Conservation (phyloP, 2,113 vertebrate species). For the Heterotis niloticus region DNA sequence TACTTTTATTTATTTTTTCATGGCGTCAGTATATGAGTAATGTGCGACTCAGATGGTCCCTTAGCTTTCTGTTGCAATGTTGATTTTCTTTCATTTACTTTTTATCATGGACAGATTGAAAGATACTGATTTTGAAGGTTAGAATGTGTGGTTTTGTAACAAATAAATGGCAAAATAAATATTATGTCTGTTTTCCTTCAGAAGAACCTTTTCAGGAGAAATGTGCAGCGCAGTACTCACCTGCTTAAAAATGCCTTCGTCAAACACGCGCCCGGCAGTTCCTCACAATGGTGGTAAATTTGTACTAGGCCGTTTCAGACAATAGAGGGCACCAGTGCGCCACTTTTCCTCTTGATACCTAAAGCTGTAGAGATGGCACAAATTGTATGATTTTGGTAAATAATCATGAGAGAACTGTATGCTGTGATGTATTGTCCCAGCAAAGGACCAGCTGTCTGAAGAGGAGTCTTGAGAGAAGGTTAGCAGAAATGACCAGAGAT, state of each 20-base stretch:
- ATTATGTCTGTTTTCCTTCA: background rate
- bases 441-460: background rate
- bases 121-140: constrained; percentile 22
- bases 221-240: background rate
- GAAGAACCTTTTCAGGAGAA: background rate
- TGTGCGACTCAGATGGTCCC: background rate
- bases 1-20: background rate
- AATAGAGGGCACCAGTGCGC: constrained; percentile 53
- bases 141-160: constrained; percentile 27
- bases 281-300: background rate
- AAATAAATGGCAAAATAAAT: constrained; percentile 25
- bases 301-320: constrained; percentile 15
- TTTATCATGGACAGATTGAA: constrained; percentile 27
- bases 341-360: constrained; percentile 6
- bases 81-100: constrained; percentile 7
- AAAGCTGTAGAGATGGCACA: background rate
- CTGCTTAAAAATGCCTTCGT: background rate
- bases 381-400: background rate
- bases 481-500: background rate
- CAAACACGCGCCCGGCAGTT: background rate
- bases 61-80: background rate
- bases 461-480: background rate
- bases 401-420: background rate
- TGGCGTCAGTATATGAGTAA: background rate
- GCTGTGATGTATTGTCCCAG: background rate